Percentiles rank a stretch among this genome's conserved stretches.
Evolutionary conservation across 2,797 vertebrate species (phyloP).

Genomic region (Halcyon badia): DNA sequence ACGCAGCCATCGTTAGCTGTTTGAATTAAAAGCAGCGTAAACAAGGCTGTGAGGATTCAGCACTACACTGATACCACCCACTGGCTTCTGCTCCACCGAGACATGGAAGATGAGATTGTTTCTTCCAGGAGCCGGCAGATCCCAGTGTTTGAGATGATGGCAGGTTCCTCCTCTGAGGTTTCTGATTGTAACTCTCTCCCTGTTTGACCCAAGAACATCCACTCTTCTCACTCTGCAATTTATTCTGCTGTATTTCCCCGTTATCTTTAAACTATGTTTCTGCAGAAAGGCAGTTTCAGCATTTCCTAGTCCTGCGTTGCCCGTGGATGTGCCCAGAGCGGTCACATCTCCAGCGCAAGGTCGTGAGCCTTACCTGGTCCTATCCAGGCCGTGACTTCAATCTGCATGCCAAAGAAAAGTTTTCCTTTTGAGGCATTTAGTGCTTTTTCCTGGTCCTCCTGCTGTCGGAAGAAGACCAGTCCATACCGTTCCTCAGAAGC

Average conservation of each 20-base stretch:
- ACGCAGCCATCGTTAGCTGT: background rate
- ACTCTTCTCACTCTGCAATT: background rate
- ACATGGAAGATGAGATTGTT: background rate
- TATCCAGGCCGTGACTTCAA: constrained; percentile 97
- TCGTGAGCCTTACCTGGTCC: constrained; percentile 88
- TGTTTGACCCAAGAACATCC: background rate
- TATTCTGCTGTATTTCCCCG: background rate
- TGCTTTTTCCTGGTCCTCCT: constrained; percentile 99
- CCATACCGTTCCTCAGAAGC: constrained; percentile 96
- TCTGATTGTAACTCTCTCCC: background rate
- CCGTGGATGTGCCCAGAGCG: fast-evolving
- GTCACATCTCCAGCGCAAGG: fast-evolving
- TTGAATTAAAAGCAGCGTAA: constrained; percentile 31
- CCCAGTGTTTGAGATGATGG: background rate
- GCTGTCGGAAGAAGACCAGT: constrained; percentile 97
- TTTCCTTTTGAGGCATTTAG: constrained; percentile 96
- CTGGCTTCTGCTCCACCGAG: background rate
- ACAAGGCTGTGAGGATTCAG: background rate
- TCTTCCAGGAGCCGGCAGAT: background rate
- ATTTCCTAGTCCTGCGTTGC: background rate
- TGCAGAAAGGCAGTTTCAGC: background rate
- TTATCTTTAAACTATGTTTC: background rate
- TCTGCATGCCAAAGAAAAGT: constrained; percentile 99
- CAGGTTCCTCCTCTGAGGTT: background rate
- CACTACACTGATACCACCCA: background rate